Evolutionary conservation across 2,888 invertebrate species (phyloP), one percentile per base, ranked within the genome.

Genomic region (Philereme transversata): DNA sequence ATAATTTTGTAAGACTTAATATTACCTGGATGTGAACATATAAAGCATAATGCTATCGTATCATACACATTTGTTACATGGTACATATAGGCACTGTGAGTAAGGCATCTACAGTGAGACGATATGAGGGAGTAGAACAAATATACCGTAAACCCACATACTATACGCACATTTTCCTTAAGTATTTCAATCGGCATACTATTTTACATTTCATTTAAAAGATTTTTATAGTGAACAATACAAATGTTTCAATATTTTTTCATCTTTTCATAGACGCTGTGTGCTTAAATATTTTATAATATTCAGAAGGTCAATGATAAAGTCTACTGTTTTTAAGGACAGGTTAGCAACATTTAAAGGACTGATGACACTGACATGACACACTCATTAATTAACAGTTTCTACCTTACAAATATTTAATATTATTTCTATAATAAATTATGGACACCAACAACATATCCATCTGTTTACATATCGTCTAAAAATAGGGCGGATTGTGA

Each of bases 31-130:
- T 84, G 86, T 85, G 89, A 87, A 82, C 81, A 82, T 66, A 66
- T 65, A 82, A 88, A 86, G 86, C 86, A 86, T 84, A 82, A 86
- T 83, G 78, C 84, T 85, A 86, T 81, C 77, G 82, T 85, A 81
- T 75, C 77, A 79, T 90, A 90, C 86, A 91, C 90, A 88, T 88
- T 88, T 90, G 87, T 83, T 90, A 90, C 81, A 88, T 87, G 88
- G 88, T 90, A 90, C 82, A 90, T 84, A 85, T 93, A 96, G 96
- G 96, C 96, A 96, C 96, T 95, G 95, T 95, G 95, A 95, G 94
- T 95, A 96, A 96, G 96, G 96, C 96, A 95, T 93, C 95, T 96
- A 96, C 95, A 95, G 94, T 95, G 95, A 94, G 92, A 91, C 90
- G 94, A 94, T 93, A 93, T 93, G 88, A 79, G 74, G 70, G 77